Conservation (phyloP, 2,888 invertebrate genomes). For the Flexamia atlantica region DNA sequence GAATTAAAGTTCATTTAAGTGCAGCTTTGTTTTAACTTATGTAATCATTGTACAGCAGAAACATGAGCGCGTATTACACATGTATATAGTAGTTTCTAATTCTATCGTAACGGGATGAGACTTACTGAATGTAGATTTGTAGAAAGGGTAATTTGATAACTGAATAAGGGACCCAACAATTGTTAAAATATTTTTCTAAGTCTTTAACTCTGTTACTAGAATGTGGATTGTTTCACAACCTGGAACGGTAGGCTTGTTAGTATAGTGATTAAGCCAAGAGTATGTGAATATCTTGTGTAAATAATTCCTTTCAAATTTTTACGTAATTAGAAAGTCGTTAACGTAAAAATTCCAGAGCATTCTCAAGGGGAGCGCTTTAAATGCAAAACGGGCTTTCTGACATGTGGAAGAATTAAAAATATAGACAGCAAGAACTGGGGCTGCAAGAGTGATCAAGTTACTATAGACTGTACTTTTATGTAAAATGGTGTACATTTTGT, state of each 20-base stretch:
- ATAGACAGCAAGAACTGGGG: too few relatives aligned
- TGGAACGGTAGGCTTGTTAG: conserved; percentile 32
- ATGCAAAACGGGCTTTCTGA: too few relatives aligned
- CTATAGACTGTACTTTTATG: too few relatives aligned
- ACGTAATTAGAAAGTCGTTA: too few relatives aligned
- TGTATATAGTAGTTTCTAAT: neutral
- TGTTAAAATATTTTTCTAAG: conserved; percentile 57
- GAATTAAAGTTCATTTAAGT: too few relatives aligned
- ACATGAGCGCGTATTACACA: neutral
- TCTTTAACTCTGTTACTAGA: conserved; percentile 39
- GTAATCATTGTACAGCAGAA: too few relatives aligned
- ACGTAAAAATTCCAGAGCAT: too few relatives aligned
- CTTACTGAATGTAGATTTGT: conserved; percentile 29
- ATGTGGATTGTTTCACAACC: conserved; percentile 12
- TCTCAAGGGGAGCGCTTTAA: too few relatives aligned
- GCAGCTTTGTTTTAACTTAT: too few relatives aligned
- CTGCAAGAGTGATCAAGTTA: too few relatives aligned
- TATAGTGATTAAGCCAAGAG: conserved; percentile 2
- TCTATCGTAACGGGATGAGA: neutral
- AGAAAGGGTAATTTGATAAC: conserved; percentile 36
- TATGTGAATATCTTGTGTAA: neutral
- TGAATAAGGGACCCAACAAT: conserved; percentile 43
- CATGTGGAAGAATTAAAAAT: too few relatives aligned
- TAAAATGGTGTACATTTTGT: too few relatives aligned
- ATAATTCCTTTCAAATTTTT: neutral